Evolutionary conservation across 2,113 vertebrate species (phyloP), one percentile per base, ranked within the genome.

Genomic region (Nipponia nippon): DNA sequence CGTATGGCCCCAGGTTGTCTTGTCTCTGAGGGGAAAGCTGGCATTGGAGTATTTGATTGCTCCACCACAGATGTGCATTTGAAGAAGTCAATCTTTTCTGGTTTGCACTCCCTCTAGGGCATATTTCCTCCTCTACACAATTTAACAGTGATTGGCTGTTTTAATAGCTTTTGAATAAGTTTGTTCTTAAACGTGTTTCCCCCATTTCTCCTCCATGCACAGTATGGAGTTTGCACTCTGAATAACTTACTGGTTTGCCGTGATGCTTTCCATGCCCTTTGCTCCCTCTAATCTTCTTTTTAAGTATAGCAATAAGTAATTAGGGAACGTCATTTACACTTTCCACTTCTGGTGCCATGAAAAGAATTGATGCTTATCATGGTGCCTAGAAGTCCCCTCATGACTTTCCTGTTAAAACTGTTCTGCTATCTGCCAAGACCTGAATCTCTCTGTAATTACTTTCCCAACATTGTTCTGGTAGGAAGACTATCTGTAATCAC

Each of bases 151-250:
- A 95, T 91, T 89, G 93, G 93, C 70, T 94, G 40, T 44, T 96
- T 94, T 65, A 97, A 95, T 69, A 78, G 87, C 91, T 87, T 96
- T 75, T 86, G 71, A 95, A 88, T 93, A 91, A 87, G 69, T 92
- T 96, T 96, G 53, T 76, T 93, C 92, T 95, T 66, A 66, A 91
- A 80, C 1, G 2, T 47, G 25, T 40, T 76, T 84, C 20, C 29
- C 27, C 15, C 9, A 7, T 72, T 83, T 91, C 80, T 90, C 44
- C n/a, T 42, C 76, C 3, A 0, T 69, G 47, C 58, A n/a, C 58
- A 63, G 40, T 18, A 14, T 42, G 5, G 20, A 85, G 69, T 83
- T 92, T 82, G 72, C 42, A 50, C 69, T 71, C 47, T 80, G 71
- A 49, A 25, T 84, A 83, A 53, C 70, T 80, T 87, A 9, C n/a